phyloP scores from a whole-genome alignment of 2,888 invertebrate species.

The Pseudococcus jackbeardsleyi region DNA sequence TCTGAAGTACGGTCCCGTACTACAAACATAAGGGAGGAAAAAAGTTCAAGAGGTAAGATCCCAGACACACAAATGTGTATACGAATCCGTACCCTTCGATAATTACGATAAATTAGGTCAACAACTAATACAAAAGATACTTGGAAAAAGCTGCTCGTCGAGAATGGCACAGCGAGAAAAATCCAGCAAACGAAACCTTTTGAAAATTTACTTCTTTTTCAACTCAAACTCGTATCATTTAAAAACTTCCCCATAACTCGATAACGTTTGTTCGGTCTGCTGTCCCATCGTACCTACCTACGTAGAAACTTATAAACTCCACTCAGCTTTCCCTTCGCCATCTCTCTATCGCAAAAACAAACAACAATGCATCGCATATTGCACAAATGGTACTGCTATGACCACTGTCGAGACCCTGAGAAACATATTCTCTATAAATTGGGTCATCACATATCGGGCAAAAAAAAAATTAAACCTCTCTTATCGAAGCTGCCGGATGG shows the following conservation, averaged over 20 bases:
- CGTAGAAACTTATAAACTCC: background rate
- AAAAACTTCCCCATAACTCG: constrained; percentile 9
- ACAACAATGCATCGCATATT: background rate
- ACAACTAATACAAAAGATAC: constrained; percentile 8
- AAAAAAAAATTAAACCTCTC: background rate
- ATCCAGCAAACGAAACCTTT: background rate
- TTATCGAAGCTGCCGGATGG: background rate
- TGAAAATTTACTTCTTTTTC: background rate
- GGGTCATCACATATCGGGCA: constrained; percentile 3
- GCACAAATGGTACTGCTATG: background rate
- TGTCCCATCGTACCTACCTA: background rate
- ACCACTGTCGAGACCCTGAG: background rate
- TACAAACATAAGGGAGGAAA: background rate
- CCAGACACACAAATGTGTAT: background rate
- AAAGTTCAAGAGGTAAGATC: background rate
- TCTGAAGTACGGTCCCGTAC: background rate
- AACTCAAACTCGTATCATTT: background rate
- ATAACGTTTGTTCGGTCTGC: background rate
- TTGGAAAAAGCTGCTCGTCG: background rate
- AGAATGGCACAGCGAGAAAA: background rate
- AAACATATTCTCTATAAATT: background rate
- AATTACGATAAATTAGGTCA: constrained; percentile 41
- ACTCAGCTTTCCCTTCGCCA: background rate
- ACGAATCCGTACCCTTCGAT: background rate
- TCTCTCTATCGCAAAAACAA: background rate